Conservation (phyloP, 2,888 invertebrate species). For the Drosophila anceps region DNA sequence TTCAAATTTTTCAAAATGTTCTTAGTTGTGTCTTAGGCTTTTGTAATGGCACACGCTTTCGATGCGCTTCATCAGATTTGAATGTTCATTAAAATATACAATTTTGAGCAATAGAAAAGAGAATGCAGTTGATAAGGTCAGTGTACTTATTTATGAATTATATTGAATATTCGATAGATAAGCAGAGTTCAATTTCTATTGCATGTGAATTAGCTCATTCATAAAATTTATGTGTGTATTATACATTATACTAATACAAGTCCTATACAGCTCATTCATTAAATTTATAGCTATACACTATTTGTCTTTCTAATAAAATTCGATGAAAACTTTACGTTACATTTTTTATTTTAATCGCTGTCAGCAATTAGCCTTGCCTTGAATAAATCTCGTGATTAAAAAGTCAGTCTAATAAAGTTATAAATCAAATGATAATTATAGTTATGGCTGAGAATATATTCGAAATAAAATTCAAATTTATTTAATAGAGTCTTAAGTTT, state of each 20-base stretch:
- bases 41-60: conserved; percentile 31
- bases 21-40: conserved; percentile 47
- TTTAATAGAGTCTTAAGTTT: not conserved
- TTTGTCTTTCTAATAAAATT: not conserved
- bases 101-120: conserved; percentile 5
- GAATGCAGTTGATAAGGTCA: conserved; percentile 54
- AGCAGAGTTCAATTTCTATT: conserved; percentile 16
- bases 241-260: not conserved
- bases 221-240: not conserved
- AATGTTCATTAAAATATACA: conserved; percentile 12
- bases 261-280: not conserved
- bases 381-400: conserved; percentile 23
- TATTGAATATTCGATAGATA: conserved; percentile 30
- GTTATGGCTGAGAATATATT: not conserved
- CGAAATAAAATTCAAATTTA: not conserved
- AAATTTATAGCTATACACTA: not conserved
- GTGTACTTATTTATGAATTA: conserved; percentile 22
- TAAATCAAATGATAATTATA: not conserved
- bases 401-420: not conserved
- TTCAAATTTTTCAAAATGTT: conserved; percentile 26
- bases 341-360: conserved; percentile 40
- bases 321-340: not conserved
- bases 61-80: conserved; percentile 7
- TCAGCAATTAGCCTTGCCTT: conserved; percentile 26
- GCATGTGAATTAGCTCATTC: conserved; percentile 8